Evolutionary conservation across 2,888 invertebrate genomes (phyloP).

Genomic region (Polylopha cassiicola): DNA sequence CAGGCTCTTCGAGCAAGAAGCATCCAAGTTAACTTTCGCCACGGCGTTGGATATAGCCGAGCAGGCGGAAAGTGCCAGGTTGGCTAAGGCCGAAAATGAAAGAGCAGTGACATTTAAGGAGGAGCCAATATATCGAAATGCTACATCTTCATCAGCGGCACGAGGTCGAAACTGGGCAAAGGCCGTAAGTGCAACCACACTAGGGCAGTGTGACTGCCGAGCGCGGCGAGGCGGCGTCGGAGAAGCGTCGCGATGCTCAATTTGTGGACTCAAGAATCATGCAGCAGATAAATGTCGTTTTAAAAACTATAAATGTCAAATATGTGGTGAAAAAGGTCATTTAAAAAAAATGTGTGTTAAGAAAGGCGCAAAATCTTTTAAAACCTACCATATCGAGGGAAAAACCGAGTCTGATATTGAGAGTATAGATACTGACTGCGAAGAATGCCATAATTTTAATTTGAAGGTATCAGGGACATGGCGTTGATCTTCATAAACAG

Average conservation of each 20-base stretch:
- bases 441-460: conserved; percentile 5
- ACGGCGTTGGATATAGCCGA: conserved; percentile 18
- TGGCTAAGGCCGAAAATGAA: neutral
- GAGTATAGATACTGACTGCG: conserved; percentile 4
- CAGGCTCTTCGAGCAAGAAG: conserved; percentile 8
- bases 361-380: too few species aligned
- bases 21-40: conserved; percentile 6
- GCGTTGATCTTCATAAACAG: neutral
- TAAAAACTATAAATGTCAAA: conserved; percentile 14
- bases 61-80: conserved; percentile 13
- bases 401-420: too few species aligned
- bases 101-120: conserved; percentile 5
- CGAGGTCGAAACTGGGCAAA: too few species aligned
- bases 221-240: too few species aligned
- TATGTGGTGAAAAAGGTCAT: conserved; percentile 11
- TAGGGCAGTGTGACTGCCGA: too few species aligned
- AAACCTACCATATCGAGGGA: too few species aligned
- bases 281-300: conserved; percentile 3
- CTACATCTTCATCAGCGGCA: too few species aligned
- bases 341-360: conserved; percentile 9
- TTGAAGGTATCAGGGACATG: too few species aligned
- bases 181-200: too few species aligned
- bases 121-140: conserved; percentile 14
- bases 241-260: too few species aligned
- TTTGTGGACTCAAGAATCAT: conserved; percentile 25